phyloP scores from a whole-genome alignment of 2,113 vertebrate species.

The Monarcha castaneiventris region DNA sequence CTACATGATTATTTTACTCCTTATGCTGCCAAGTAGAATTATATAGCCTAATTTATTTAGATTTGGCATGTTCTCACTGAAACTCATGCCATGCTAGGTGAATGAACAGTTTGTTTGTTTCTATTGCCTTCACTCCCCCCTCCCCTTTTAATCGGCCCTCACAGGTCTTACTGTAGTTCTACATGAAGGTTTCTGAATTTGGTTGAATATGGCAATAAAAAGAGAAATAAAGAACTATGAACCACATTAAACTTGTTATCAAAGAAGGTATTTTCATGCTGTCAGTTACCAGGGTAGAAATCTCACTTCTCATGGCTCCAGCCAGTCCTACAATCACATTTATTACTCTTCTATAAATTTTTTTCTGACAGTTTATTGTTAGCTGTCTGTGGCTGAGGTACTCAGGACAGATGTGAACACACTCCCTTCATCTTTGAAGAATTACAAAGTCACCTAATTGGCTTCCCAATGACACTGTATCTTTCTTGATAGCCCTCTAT shows the following conservation, averaged over 20 bases:
- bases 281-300: neutral
- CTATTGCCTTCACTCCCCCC: neutral
- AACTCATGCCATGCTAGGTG: neutral
- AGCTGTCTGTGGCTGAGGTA: neutral
- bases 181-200: neutral
- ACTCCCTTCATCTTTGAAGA: neutral
- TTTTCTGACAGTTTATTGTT: constrained; percentile 16
- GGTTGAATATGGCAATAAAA: neutral
- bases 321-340: constrained; percentile 7
- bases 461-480: neutral
- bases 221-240: neutral
- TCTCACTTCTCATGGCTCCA: constrained; percentile 13
- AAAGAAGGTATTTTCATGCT: constrained; percentile 9
- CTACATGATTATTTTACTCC: neutral
- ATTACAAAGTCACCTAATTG: neutral
- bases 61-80: neutral
- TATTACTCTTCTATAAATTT: neutral
- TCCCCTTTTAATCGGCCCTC: neutral
- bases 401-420: neutral
- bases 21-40: neutral
- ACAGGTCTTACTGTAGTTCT: neutral
- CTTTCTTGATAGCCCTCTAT: neutral
- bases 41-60: constrained; percentile 23
- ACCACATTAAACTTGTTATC: constrained; percentile 3
- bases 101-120: constrained; percentile 19